Evolutionary conservation across 2,797 vertebrate genomes (phyloP).

Genomic region (Cetoscarus ocellatus): DNA sequence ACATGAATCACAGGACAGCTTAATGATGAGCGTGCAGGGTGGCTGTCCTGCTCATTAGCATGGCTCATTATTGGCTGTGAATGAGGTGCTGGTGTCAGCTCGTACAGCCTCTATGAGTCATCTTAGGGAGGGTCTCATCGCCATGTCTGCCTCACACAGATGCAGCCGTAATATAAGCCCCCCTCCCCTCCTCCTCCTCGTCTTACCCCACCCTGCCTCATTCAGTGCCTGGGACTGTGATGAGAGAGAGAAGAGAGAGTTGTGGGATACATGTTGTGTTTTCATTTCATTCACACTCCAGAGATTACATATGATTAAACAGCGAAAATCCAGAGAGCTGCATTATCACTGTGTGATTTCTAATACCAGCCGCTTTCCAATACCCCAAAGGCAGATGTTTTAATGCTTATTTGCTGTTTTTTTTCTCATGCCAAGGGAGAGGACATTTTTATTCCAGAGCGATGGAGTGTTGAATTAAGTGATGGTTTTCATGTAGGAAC

Average conservation of each 20-base stretch:
- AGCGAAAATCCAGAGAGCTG: constrained; percentile 56
- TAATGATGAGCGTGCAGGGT: constrained; percentile 78
- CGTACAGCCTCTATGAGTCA: constrained; percentile 80
- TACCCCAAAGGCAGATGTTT: constrained; percentile 70
- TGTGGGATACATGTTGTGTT: constrained; percentile 50
- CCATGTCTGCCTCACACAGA: constrained; percentile 68
- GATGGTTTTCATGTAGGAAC: constrained; percentile 74
- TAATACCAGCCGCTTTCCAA: constrained; percentile 47
- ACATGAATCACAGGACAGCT: constrained; percentile 71
- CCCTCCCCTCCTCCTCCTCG: neutral
- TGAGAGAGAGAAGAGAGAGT: constrained; percentile 29
- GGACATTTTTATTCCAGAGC: constrained; percentile 76
- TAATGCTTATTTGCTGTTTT: constrained; percentile 76
- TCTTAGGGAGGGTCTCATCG: constrained; percentile 73
- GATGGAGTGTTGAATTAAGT: constrained; percentile 82
- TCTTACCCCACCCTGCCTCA: constrained; percentile 39
- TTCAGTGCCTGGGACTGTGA: constrained; percentile 41
- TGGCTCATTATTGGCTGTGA: constrained; percentile 85
- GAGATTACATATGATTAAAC: constrained; percentile 71
- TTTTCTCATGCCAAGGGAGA: constrained; percentile 59
- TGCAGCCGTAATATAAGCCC: constrained; percentile 41
- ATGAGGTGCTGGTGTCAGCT: constrained; percentile 86
- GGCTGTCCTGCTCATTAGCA: constrained; percentile 85
- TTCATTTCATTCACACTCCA: constrained; percentile 65
- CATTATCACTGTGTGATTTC: constrained; percentile 66